Percentiles rank a stretch among this genome's conserved stretches.
These are phyloP conservation scores for Gasterosteus aculeatus DNA, from an alignment of 2,113 vertebrate species.

Conservation along the genomic window DNA sequence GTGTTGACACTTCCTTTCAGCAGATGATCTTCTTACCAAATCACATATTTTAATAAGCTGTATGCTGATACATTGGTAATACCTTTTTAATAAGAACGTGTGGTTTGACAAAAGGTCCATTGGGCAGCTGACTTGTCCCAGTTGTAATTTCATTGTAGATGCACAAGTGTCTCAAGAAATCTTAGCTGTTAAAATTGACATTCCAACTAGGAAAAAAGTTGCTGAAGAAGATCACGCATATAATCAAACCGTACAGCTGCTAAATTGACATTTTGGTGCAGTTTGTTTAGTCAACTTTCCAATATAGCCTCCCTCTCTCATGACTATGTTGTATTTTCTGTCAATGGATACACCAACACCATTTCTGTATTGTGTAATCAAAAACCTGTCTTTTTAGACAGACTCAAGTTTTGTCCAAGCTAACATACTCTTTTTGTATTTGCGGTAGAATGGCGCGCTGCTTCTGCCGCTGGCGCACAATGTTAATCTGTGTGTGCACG, in stretches of 20 bases:
- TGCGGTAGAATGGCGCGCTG: constrained; percentile 63
- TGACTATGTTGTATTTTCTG: background rate
- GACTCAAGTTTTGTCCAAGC: background rate
- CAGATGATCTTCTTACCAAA: background rate
- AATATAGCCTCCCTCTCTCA: background rate
- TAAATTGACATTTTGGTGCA: background rate
- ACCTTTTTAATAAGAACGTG: background rate
- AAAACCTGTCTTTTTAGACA: background rate
- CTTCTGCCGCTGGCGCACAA: constrained; percentile 18
- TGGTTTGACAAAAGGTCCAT: background rate
- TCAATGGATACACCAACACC: background rate
- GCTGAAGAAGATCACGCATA: background rate
- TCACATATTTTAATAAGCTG: background rate
- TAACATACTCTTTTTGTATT: constrained; percentile 11
- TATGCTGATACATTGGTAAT: background rate
- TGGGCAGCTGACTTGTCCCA: background rate
- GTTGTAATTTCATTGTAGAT: background rate
- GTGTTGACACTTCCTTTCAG: background rate
- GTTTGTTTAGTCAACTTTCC: background rate
- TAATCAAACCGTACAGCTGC: background rate
- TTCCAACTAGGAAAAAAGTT: background rate
- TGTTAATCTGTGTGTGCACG: constrained; percentile 60
- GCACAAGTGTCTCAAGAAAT: background rate
- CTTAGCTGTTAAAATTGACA: background rate
- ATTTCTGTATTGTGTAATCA: background rate